Base-by-base conservation (phyloP, 1,140 invertebrate species). In the Maconellicoccus hirsutus region DNA sequence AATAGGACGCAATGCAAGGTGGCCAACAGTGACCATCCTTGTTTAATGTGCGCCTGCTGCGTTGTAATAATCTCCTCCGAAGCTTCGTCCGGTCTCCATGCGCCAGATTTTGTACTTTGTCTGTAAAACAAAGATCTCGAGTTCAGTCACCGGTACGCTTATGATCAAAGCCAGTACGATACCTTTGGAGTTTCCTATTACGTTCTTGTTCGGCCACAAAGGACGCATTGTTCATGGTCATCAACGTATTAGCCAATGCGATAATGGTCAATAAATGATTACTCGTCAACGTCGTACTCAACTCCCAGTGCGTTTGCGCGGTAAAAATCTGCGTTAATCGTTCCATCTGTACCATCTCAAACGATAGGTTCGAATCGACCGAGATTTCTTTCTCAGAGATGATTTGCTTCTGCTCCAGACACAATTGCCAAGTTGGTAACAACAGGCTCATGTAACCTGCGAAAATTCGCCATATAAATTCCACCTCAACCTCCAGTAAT, bases 201-300 rank as follows among this genome's bases (percentile, higher is more conserved):
- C 89, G 82, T 78, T 93, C 91, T 79, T 90, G 89, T 76, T 92
- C 90, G 0, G 89, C 87, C 72, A 92, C 84, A 78, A 98, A 98
- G 21, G 92, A 93, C 26, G 94, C 93, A 77, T 93, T 94, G 77
- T 91, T 95, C 93, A 98, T 97, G 0, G 94, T 96, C 93, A 98
- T 98, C 21, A 99, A 82, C 0, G 97, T 98, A 79, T 98, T 98
- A 10, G 95, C 91, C 26, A 98, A 82, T 19, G 96, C 90, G 29
- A 99, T 93, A 59, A 98, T 88, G 38, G 94, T 89, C 69, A 98
- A 81, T 27, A 99, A 85, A 81, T 99, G 97, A 79, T 96, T 96
- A 2, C 94, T 98, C 0, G 94, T 98, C 16, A 98, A 79, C 0
- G 93, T 94, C 8, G 91, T 93, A 70, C 93, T 97, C 19, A 98